These are phyloP conservation scores for Anthonomus grandis DNA, from an alignment of 1,140 invertebrate species.

Conservation along the genomic window DNA sequence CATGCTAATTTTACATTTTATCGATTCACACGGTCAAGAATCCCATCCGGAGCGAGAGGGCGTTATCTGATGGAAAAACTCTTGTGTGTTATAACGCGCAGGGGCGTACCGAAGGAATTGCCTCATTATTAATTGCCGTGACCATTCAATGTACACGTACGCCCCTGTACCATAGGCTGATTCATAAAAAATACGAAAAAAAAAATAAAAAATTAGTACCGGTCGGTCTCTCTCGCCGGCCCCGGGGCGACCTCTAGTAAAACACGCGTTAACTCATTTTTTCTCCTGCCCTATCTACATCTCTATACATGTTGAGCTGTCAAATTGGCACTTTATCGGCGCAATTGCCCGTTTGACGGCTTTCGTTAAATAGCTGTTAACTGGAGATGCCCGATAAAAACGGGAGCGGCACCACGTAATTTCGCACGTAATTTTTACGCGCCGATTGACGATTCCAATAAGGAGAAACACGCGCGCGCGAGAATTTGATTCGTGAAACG, in stretches of 20 bases:
- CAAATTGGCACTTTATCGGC: conserved; percentile 28
- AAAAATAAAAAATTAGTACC: conserved; percentile 8
- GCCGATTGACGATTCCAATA: no score
- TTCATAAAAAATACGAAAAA: neutral
- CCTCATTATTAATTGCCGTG: neutral
- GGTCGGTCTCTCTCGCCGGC: conserved; percentile 9
- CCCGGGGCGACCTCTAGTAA: conserved; percentile 12
- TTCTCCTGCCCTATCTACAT: conserved; percentile 20
- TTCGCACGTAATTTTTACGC: no score
- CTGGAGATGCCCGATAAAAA: conserved; percentile 20
- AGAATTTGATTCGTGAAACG: no score
- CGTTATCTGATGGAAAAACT: conserved; percentile 28
- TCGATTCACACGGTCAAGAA: conserved; percentile 31
- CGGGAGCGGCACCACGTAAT: conserved; percentile 6
- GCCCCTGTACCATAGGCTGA: neutral
- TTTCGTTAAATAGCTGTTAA: conserved; percentile 30
- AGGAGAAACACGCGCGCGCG: no score
- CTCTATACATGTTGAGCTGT: conserved; percentile 31
- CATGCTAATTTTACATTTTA: no score
- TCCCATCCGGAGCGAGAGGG: conserved; percentile 24
- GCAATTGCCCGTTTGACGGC: conserved; percentile 25
- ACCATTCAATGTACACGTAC: no score
- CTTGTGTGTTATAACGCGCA: conserved; percentile 18
- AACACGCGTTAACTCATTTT: conserved; percentile 20
- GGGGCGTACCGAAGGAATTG: neutral